Base-by-base conservation (phyloP, 92 coral and sea anemone species). In the Parazoanthus darwini region DNA sequence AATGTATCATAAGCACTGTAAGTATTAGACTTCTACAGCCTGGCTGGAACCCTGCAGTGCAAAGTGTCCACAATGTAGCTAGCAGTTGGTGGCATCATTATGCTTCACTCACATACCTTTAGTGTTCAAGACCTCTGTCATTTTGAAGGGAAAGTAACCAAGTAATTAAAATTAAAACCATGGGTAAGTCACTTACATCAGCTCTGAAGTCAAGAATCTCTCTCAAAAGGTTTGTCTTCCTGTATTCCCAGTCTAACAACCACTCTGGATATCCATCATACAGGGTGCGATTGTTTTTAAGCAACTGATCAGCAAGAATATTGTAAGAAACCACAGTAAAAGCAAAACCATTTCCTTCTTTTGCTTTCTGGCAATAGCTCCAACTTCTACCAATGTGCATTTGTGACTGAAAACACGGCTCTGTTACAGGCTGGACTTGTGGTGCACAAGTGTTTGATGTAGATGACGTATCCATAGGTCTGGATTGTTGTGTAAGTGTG, bases 281-380 rank as follows among this genome's bases (percentile, higher is more conserved):
- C 65, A 96, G 86, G 65, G 51, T 56, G 71, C 82, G 85, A 77
- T 96, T 91, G 22, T 94, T 83, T 54, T 92, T 86, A 35, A 96
- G 86, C 70, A 96, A 88, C 33, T 88, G 82, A 91, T 96, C 99
- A 15, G 99, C 96, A 75, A 96, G 90, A 0, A 95, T 87, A 89
- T 96, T 96, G 82, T 96, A 96, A 15, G 98, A 93, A 39, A 96
- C 91, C 29, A 96, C 86, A n/a, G 84, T 92, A 39, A 96, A 96
- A n/a, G 67, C 22, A 35, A 95, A 89, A 35, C 91, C 94, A 54
- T 71, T 48, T 46, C 25, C 59, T 42, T 83, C 75, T 23, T 74
- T 76, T 79, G 88, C 74, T 20, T 88, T 87, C 71, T 76, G 51
- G 8, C 35, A 85, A 82, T 77, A 63, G 39, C 85, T 80, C 82